These are phyloP conservation scores for Ramphastos sulfuratus DNA, from an alignment of 2,113 vertebrate genomes.

Conservation along the genomic window DNA sequence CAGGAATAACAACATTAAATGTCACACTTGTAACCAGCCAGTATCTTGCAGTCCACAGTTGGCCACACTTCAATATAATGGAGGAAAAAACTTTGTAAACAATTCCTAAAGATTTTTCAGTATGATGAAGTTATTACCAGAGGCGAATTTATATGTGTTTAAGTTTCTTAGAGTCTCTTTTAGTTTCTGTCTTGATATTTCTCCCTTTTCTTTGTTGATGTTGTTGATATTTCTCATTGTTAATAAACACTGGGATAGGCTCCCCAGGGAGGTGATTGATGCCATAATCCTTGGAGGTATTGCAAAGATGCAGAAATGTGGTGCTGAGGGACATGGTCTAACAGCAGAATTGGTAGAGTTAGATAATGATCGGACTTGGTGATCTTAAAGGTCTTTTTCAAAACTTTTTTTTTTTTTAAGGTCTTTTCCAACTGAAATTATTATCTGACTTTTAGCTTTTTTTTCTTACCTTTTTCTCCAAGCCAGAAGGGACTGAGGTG, in stretches of 20 bases:
- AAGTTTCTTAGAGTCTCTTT: neutral
- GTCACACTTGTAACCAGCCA: neutral
- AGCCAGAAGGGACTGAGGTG: conserved; percentile 74
- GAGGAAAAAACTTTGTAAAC: neutral
- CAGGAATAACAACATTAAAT: neutral
- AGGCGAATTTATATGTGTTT: neutral
- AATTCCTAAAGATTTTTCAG: neutral
- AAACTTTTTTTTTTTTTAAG: too few species aligned
- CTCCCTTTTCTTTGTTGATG: neutral
- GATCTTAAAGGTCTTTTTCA: too few species aligned
- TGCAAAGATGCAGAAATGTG: too few species aligned
- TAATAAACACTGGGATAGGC: too few species aligned
- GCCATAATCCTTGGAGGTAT: too few species aligned
- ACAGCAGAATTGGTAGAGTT: too few species aligned
- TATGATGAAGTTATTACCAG: neutral
- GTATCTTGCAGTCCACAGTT: neutral
- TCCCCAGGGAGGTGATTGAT: too few species aligned
- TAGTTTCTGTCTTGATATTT: neutral
- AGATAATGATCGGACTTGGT: too few species aligned
- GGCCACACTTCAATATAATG: neutral
- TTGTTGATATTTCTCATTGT: neutral
- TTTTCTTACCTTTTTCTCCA: neutral
- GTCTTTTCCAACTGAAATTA: too few species aligned
- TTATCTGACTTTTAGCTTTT: neutral
- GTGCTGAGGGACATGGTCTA: too few species aligned